phyloP scores from a whole-genome alignment of 2,888 invertebrate genomes.

The Drosophila silvestris region DNA sequence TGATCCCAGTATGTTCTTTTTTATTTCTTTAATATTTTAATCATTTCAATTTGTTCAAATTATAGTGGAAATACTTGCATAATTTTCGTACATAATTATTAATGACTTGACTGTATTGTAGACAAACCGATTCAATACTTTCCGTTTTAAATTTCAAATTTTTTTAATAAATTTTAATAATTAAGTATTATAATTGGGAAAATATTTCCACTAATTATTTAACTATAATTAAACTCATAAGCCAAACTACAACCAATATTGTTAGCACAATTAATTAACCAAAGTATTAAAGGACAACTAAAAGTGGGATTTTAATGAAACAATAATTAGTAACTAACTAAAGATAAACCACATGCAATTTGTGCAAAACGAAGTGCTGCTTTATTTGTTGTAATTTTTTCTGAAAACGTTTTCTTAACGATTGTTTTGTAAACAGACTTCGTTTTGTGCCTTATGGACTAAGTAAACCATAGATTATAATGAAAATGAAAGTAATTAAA shows the following conservation, averaged over 20 bases:
- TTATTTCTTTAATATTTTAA: constrained; percentile 4
- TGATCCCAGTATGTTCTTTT: constrained; percentile 29
- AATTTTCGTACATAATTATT: neutral
- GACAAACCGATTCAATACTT: too few relatives aligned
- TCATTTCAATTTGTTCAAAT: constrained; percentile 52
- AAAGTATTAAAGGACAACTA: constrained; percentile 81
- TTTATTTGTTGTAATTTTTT: constrained; percentile 6
- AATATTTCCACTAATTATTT: constrained; percentile 71
- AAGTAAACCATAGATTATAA: constrained; percentile 63
- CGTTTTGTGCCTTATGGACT: constrained; percentile 54
- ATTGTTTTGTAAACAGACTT: constrained; percentile 44
- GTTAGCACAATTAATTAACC: constrained; percentile 71
- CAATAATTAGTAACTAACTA: constrained; percentile 53
- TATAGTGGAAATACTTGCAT: constrained; percentile 46
- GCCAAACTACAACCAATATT: constrained; percentile 74
- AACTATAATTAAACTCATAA: constrained; percentile 58
- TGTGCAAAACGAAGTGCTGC: constrained; percentile 73
- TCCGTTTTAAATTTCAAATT: neutral
- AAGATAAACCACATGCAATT: constrained; percentile 72
- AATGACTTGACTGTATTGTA: neutral
- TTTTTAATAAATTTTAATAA: neutral
- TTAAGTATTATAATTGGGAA: neutral
- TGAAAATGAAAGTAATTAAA: constrained; percentile 72
- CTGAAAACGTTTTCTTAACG: constrained; percentile 19
- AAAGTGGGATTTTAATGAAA: constrained; percentile 66